A percentile compares a stretch with the other conserved stretches of the same genome.
phyloP scores from a whole-genome alignment of 1,140 invertebrate species.

The Apis dorsata region DNA sequence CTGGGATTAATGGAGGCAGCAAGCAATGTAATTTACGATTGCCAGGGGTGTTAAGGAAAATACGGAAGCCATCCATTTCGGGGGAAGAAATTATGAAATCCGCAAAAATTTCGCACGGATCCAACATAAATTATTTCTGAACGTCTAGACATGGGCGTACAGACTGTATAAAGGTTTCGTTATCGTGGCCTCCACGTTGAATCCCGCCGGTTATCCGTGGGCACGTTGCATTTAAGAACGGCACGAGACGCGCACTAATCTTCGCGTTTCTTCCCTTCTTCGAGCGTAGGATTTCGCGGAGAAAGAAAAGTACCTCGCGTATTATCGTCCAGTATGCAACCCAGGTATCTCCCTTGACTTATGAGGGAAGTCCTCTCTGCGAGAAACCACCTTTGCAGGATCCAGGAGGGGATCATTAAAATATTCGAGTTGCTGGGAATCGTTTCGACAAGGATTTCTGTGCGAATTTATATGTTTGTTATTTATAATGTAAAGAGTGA shows the following conservation, averaged over 20 bases:
- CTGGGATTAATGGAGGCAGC: slow-evolving; percentile 11
- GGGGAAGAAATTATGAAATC: slow-evolving; percentile 26
- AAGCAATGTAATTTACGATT: background rate
- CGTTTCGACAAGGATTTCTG: no score
- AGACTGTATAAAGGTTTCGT: slow-evolving; percentile 34
- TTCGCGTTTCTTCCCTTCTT: slow-evolving; percentile 23
- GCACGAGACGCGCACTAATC: slow-evolving; percentile 43
- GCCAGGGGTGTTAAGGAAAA: background rate
- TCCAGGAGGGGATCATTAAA: background rate
- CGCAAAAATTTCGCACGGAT: slow-evolving; percentile 31
- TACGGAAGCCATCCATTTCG: background rate
- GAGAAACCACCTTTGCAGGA: background rate
- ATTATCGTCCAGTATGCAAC: slow-evolving; percentile 31
- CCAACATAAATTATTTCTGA: slow-evolving; percentile 24
- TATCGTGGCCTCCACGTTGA: slow-evolving; percentile 33
- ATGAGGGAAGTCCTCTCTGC: background rate
- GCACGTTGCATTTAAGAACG: slow-evolving; percentile 46
- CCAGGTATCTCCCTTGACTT: background rate
- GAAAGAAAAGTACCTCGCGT: background rate
- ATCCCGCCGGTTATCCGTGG: slow-evolving; percentile 14
- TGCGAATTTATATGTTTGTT: background rate
- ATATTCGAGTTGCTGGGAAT: background rate
- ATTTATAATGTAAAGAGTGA: no score
- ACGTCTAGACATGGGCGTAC: background rate
- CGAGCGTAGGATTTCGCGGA: background rate